These are phyloP conservation scores for Cynaeus angustus DNA, from an alignment of 2,888 invertebrate species.

Conservation along the genomic window DNA sequence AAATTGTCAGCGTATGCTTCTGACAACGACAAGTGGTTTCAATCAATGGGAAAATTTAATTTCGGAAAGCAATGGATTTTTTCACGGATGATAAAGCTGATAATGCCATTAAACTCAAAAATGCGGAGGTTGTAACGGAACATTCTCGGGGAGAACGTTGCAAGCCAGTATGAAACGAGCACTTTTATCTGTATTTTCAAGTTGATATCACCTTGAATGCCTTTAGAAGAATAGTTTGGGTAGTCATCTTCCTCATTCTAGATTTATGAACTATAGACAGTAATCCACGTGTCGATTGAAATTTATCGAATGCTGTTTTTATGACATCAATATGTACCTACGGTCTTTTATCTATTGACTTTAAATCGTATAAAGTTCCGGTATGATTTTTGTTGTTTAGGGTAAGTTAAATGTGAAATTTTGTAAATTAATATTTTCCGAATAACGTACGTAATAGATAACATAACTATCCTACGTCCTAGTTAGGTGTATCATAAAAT, in stretches of 20 bases:
- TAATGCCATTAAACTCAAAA: constrained; percentile 31
- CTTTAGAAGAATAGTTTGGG: constrained; percentile 1
- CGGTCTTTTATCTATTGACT: too few relatives aligned
- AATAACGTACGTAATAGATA: too few relatives aligned
- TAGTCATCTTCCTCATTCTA: not conserved
- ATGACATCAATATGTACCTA: too few relatives aligned
- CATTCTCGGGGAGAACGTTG: constrained; percentile 1
- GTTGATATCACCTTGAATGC: constrained; percentile 17
- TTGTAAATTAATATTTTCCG: too few relatives aligned
- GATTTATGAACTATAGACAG: not conserved
- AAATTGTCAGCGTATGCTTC: constrained; percentile 22
- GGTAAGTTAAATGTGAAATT: too few relatives aligned
- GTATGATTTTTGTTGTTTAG: too few relatives aligned
- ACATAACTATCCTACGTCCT: too few relatives aligned
- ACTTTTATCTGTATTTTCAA: constrained; percentile 17
- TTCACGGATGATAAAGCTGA: constrained; percentile 32
- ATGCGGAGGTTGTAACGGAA: constrained; percentile 14
- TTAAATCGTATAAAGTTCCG: too few relatives aligned
- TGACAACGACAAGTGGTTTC: constrained; percentile 37
- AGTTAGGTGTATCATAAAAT: too few relatives aligned
- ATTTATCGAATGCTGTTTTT: too few relatives aligned
- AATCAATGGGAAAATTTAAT: constrained; percentile 33
- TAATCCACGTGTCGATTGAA: too few relatives aligned
- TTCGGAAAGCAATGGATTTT: constrained; percentile 20
- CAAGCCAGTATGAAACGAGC: constrained; percentile 18